Evolutionary conservation across 2,797 vertebrate genomes (phyloP), one percentile per base, ranked within the genome.

Genomic region (Sebastes nivosus): DNA sequence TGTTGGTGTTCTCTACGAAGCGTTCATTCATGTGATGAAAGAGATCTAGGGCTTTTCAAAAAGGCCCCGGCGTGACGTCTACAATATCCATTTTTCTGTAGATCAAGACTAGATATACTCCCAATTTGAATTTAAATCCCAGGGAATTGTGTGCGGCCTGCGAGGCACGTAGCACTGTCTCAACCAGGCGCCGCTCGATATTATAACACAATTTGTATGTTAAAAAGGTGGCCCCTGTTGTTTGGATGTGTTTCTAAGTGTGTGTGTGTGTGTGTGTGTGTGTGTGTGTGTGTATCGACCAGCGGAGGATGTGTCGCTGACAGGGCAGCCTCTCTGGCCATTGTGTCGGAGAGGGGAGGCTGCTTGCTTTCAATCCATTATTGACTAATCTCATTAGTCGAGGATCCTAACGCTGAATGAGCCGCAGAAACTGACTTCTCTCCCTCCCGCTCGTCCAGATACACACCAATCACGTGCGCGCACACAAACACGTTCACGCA

Each of bases 381-480:
- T 94, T 93, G 91, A 93, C 94, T 94, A 92, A 94, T 94, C 92
- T 93, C 92, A 94, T 94, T 95, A 94, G 92, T 77, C 16, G 86
- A 89, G 92, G 90, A 90, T 93, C 86, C 90, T 92, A 93, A 92
- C 83, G 55, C 84, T 91, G 92, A 91, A 93, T 89, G 87, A 90
- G 88, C 85, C 55, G 16, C 84, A 90, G 87, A 90, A 87, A 83
- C 89, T 79, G 87, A 90, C 90, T 90, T 82, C 81, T 72, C 77
- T 58, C 70, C 84, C 85, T 55, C 77, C 67, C 72, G 61, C 79
- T 68, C 72, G 34, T 77, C 70, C 65, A 87, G 50, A 84, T 58
- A 59, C 87, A 77, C 81, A 79, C 81, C 70, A 58, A 83, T 87
- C 86, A 89, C 81, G 76, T 77, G 79, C 60, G 1, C 79, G 4